Evolutionary conservation across 2,888 invertebrate genomes (phyloP), one percentile per base, ranked within the genome.

Genomic region (Rhyacophila evoluta): DNA sequence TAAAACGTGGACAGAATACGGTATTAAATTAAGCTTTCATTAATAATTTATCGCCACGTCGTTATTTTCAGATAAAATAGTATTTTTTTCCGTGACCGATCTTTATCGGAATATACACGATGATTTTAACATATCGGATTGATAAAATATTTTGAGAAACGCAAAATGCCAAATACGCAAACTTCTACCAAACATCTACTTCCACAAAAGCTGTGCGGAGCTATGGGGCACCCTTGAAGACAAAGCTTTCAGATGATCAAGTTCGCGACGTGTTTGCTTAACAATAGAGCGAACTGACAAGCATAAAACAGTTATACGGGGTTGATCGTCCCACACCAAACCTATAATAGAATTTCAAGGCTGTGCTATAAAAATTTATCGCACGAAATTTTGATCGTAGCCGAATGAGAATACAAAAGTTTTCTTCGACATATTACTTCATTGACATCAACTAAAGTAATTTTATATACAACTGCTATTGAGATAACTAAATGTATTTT

Each of bases 171-270:
- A 19, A 8, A 25, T 55, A 55, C 55, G 19, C 12, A 19, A 15
- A 55, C 15, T 55, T 12, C 55, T 55, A 55, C 55, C 25, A n/a
- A 15, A 55, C 55, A 55, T 19, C 2, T 15, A 10, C 19, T 19
- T 15, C 8, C 55, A 55, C 25, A 25, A 55, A 55, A 25, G 55
- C 55, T 55, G 6, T 55, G 29, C 6, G 29, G 6, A 33, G 29
- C 29, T 33, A 33, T 33, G 55, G 25, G 55, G 55, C 55, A 25
- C 55, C 55, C 55, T 55, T 19, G 55, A 55, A 19, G 55, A 55
- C 55, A 76, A 76, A 76, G 75, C 75, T 76, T 76, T 70, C 75
- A 76, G 75, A 37, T 33, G 75, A 76, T 76, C 75, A 71, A 76
- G 71, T 76, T 76, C 75, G 41, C 71, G 41, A 76, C 39, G 75